A percentile compares a stretch with the other conserved stretches of the same genome.
Conservation (phyloP, 2,888 invertebrate species). For the Aquatica leii region DNA sequence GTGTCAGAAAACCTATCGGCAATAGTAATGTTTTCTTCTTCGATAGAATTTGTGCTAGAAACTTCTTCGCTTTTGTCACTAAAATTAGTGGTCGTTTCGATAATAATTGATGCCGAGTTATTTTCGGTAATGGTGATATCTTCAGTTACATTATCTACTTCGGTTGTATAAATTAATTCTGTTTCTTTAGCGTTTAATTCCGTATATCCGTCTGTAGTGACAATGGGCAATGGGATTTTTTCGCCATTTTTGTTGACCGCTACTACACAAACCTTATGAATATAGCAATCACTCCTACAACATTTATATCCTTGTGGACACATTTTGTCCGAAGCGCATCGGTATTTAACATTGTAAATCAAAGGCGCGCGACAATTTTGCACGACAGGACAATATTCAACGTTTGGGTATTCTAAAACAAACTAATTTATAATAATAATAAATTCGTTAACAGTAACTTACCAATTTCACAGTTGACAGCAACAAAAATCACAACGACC, state of each 20-base stretch:
- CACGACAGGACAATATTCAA: slow-evolving; percentile 13
- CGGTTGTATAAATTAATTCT: too few species aligned
- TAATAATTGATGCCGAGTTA: too few species aligned
- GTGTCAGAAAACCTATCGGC: too few species aligned
- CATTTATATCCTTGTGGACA: slow-evolving; percentile 23
- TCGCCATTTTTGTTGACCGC: slow-evolving; percentile 10
- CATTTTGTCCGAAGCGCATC: slow-evolving; percentile 14
- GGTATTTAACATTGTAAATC: slow-evolving; percentile 16
- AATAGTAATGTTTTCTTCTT: too few species aligned
- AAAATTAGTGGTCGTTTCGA: too few species aligned
- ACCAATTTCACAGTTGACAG: neutral
- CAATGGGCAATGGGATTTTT: neutral
- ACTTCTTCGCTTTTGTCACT: too few species aligned
- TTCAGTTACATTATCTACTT: too few species aligned
- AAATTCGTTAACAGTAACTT: neutral
- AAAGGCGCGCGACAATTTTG: slow-evolving; percentile 9
- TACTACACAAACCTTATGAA: slow-evolving; percentile 23
- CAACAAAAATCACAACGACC: neutral
- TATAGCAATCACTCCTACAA: slow-evolving; percentile 23
- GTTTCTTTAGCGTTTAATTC: neutral
- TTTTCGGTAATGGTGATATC: too few species aligned
- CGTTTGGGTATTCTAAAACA: slow-evolving; percentile 3
- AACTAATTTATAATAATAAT: neutral
- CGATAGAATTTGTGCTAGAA: too few species aligned
- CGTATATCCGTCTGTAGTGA: neutral